phyloP scores from a whole-genome alignment of 2,797 vertebrate species.

The Pampus argenteus region DNA sequence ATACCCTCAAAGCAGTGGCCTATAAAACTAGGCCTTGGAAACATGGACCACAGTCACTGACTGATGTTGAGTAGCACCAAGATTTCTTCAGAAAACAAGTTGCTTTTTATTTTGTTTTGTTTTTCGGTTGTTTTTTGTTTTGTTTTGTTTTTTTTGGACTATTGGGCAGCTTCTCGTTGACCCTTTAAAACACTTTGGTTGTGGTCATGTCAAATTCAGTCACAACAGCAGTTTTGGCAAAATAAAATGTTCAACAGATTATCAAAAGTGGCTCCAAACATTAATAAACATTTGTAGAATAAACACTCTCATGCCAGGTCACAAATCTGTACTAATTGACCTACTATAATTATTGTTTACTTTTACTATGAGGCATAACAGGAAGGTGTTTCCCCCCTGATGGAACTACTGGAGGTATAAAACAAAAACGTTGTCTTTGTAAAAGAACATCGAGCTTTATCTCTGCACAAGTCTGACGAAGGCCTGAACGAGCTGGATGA shows the following conservation, averaged over 20 bases:
- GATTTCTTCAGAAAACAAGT: neutral
- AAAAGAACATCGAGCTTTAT: constrained; percentile 74
- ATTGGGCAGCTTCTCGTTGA: constrained; percentile 32
- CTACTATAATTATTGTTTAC: constrained; percentile 11
- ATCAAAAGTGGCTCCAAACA: constrained; percentile 12
- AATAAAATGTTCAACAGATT: constrained; percentile 23
- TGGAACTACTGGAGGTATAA: constrained; percentile 16
- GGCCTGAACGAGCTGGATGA: constrained; percentile 96
- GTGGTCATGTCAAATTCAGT: constrained; percentile 18
- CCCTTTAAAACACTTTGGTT: constrained; percentile 54
- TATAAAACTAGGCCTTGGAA: constrained; percentile 84
- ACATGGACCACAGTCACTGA: constrained; percentile 47
- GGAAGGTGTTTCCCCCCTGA: neutral
- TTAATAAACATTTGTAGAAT: constrained; percentile 1
- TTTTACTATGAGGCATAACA: constrained; percentile 3
- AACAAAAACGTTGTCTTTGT: constrained; percentile 6
- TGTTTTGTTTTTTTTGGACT: neutral
- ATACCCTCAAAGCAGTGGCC: constrained; percentile 58
- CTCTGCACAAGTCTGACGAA: constrained; percentile 95
- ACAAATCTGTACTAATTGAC: constrained; percentile 10
- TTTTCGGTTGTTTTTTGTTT: too few species aligned
- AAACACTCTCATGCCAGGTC: constrained; percentile 19
- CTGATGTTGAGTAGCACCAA: constrained; percentile 56
- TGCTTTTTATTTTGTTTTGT: too few species aligned
- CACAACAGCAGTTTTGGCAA: constrained; percentile 45